These are phyloP conservation scores for Podargus strigoides DNA, from an alignment of 2,797 vertebrate genomes.

Conservation along the genomic window DNA sequence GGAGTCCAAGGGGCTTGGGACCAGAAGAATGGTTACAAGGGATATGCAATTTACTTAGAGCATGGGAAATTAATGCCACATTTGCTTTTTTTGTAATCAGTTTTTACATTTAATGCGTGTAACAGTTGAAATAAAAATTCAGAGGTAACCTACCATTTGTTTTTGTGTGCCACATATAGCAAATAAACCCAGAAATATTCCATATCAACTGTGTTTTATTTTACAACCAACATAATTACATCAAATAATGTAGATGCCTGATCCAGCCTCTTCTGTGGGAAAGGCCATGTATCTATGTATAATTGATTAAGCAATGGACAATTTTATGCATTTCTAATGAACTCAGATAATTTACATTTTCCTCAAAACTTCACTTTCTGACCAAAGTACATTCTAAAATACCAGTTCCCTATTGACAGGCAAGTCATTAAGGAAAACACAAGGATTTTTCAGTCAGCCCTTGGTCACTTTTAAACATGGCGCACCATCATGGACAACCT, in stretches of 20 bases:
- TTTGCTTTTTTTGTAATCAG: not conserved
- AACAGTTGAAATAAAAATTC: slow-evolving; percentile 18
- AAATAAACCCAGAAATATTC: slow-evolving; percentile 18
- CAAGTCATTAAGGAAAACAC: not conserved
- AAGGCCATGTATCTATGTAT: not conserved
- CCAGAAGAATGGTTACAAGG: not conserved
- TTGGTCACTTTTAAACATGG: not conserved
- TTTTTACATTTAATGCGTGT: not conserved
- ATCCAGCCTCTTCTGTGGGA: not conserved
- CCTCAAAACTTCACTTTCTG: not conserved
- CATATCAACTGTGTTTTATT: not conserved
- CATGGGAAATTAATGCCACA: not conserved
- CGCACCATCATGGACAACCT: rapidly evolving
- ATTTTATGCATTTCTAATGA: slow-evolving; percentile 5
- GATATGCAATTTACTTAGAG: not conserved
- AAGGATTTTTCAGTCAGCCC: not conserved
- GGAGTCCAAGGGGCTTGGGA: not conserved
- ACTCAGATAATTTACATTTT: not conserved
- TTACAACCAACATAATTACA: not conserved
- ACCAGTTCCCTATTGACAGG: not conserved
- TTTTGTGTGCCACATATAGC: not conserved
- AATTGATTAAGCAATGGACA: not conserved
- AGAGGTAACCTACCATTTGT: not conserved
- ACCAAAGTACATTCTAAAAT: not conserved
- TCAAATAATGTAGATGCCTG: not conserved